phyloP scores from a whole-genome alignment of 30 jellyfish, hydroid and myxozoan species.

The Cassiopea andromeda region DNA sequence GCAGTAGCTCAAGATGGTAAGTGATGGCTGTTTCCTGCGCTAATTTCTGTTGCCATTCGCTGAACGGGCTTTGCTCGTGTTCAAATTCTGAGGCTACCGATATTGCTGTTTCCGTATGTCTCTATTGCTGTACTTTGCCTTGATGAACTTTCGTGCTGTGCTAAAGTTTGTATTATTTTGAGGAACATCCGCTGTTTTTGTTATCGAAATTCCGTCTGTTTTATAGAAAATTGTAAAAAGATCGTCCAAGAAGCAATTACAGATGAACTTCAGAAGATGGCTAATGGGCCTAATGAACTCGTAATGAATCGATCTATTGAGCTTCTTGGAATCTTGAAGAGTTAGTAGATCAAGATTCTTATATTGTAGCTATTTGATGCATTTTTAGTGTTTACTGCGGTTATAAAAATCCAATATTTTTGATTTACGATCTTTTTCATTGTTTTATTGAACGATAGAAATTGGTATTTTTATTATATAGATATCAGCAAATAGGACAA shows the following conservation, averaged over 20 bases:
- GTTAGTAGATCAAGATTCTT: not conserved
- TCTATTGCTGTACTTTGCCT: not conserved
- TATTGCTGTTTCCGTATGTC: not conserved
- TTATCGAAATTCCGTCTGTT: not conserved
- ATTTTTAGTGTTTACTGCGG: no score
- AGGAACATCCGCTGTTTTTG: not conserved
- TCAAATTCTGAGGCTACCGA: not conserved
- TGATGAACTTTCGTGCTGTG: not conserved
- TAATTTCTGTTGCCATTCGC: not conserved
- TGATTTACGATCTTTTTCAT: no score
- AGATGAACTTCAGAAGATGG: constrained; percentile 25
- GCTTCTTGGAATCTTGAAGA: constrained; percentile 31
- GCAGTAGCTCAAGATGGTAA: constrained; percentile 59
- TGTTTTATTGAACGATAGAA: no score
- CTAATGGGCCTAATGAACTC: constrained; percentile 58
- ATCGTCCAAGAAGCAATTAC: constrained; percentile 12
- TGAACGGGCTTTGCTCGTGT: not conserved
- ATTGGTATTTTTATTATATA: no score
- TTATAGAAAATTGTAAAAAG: constrained; percentile 28
- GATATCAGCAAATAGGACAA: no score
- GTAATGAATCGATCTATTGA: constrained; percentile 36
- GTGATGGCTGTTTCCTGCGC: not conserved
- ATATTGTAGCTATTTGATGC: not conserved
- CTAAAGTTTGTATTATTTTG: not conserved
- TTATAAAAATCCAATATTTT: no score